These are phyloP conservation scores for Colletes latitarsis DNA, from an alignment of 1,140 invertebrate genomes.

Conservation along the genomic window DNA sequence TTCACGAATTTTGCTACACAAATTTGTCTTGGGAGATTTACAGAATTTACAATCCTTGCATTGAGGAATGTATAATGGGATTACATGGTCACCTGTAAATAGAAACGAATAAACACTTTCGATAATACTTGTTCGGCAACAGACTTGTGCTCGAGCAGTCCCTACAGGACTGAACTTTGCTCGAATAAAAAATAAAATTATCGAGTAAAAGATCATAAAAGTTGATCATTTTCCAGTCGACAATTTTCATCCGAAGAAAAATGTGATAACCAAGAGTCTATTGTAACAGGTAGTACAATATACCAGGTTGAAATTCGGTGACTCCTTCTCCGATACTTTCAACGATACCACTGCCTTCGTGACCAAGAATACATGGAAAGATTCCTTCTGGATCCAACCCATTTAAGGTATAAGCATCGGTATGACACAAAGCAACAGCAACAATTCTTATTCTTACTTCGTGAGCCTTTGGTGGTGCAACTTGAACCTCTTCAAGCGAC, in stretches of 20 bases:
- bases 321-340: conserved; percentile 98
- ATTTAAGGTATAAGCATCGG: conserved; percentile 96
- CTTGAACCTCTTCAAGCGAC: conserved; percentile 94
- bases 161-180: neutral
- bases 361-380: conserved; percentile 96
- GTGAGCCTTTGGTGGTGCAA: conserved; percentile 95
- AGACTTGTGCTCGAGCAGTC: no score
- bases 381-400: conserved; percentile 96
- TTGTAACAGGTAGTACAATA: neutral
- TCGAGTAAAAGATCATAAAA: neutral
- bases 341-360: conserved; percentile 97
- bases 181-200: conserved; percentile 17
- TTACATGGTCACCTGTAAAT: conserved; percentile 93
- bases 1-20: conserved; percentile 96
- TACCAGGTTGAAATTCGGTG: conserved; percentile 90
- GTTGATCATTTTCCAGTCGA: no score
- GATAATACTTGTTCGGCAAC: no score
- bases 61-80: conserved; percentile 98
- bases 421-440: conserved; percentile 97
- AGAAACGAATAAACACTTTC: no score
- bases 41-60: conserved; percentile 99
- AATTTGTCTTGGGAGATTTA: conserved; percentile 96
- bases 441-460: conserved; percentile 92
- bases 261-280: no score
- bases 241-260: no score